Evolutionary conservation across 1,140 invertebrate genomes (phyloP).

Genomic region (Calephelis virginiensis): DNA sequence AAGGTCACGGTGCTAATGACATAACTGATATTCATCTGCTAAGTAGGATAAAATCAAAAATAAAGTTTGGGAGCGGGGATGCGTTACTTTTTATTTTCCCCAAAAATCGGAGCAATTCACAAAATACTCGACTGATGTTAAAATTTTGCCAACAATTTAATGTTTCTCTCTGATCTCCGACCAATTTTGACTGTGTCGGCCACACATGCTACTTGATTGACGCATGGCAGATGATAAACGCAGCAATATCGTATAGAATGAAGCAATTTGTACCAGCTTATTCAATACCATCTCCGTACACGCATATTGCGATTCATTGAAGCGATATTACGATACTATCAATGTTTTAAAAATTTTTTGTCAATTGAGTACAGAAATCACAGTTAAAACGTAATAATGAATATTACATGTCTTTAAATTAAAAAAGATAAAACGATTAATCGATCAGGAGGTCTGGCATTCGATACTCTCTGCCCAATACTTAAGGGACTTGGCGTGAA

Average conservation of each 20-base stretch:
- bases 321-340: background rate
- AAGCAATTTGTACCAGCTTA: slow-evolving; percentile 13
- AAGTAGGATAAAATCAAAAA: no score
- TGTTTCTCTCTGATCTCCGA: slow-evolving; percentile 10
- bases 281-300: slow-evolving; percentile 7
- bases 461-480: no score
- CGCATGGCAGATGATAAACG: slow-evolving; percentile 23
- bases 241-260: slow-evolving; percentile 25
- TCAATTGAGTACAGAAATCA: background rate
- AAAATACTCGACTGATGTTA: slow-evolving; percentile 9
- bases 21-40: no score
- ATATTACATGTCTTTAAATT: no score
- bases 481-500: no score
- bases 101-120: background rate
- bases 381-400: no score
- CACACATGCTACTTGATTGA: slow-evolving; percentile 25
- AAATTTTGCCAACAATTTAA: slow-evolving; percentile 5
- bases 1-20: no score
- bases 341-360: slow-evolving; percentile 11
- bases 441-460: no score
- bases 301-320: slow-evolving; percentile 4
- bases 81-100: no score
- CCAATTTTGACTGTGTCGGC: slow-evolving; percentile 17
- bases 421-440: no score
- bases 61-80: no score